These are phyloP conservation scores for Enteromius viviparus DNA, from an alignment of 2,797 vertebrate genomes.

Conservation along the genomic window DNA sequence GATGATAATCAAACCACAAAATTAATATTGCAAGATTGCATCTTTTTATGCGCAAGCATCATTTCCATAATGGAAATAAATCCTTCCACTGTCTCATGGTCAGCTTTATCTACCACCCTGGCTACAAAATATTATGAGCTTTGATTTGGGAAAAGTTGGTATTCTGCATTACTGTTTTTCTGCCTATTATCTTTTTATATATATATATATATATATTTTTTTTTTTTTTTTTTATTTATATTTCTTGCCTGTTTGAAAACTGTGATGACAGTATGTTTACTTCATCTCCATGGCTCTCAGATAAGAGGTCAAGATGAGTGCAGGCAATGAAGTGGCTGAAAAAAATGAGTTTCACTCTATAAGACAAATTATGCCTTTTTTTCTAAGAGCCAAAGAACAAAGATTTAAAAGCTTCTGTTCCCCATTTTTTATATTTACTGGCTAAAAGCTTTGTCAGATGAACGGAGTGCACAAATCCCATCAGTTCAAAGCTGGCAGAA, in stretches of 20 bases:
- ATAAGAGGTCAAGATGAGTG: slow-evolving; percentile 4
- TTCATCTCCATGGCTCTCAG: neutral
- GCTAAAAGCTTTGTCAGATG: slow-evolving; percentile 21
- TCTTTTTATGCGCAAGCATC: no score
- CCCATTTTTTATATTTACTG: neutral
- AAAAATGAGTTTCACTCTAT: slow-evolving; percentile 5
- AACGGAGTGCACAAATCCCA: slow-evolving; percentile 14
- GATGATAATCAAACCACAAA: neutral
- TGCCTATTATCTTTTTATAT: neutral
- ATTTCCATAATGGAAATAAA: no score
- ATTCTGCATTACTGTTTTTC: neutral
- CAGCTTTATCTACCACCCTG: neutral
- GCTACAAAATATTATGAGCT: neutral
- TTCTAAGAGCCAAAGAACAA: slow-evolving; percentile 22
- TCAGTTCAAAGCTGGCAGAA: slow-evolving; percentile 17
- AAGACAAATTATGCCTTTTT: slow-evolving; percentile 12
- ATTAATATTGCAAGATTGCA: neutral
- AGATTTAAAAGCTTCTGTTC: slow-evolving; percentile 17
- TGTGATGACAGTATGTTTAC: no score
- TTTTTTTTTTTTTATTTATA: no score
- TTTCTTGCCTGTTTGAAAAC: neutral
- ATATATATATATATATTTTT: neutral
- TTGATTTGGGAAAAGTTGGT: neutral
- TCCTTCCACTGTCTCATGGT: neutral
- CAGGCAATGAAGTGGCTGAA: slow-evolving; percentile 8